Evolutionary conservation across 2,113 vertebrate genomes (phyloP), one percentile per base, ranked within the genome.

Genomic region (Calypte anna): DNA sequence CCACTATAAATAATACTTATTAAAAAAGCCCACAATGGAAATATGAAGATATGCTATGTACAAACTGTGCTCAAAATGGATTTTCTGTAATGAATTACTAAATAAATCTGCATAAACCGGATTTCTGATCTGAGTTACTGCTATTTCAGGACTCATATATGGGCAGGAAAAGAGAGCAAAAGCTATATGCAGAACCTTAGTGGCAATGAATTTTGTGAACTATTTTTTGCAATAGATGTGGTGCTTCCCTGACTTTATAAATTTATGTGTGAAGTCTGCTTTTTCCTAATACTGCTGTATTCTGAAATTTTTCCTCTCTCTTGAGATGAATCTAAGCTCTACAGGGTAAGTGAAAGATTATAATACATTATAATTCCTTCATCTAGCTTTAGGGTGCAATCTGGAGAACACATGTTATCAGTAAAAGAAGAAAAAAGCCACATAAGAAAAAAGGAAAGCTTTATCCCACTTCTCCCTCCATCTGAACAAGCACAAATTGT

Each of bases 381-480:
- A 48, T 93, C 74, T 92, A 82, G 70, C 87, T 91, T 74, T 79
- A 95, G 93, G 78, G 80, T 91, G 54, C 88, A 96, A 94, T 95
- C 83, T 96, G 93, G 85, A 96, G 43, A 96, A 83, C 94, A 96
- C n/a, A 81, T 95, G 94, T 76, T 93, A 94, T 89, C 91, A 81
- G 76, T 58, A 72, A 81, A 81, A 17, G 53, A 54, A 31, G 6
- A 96, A 95, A 95, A 79, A 79, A 90, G 16, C 25, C 74, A 70
- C 68, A 86, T 43, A 76, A 0, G 3, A 77, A 91, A n/a, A 73
- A 85, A 59, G 21, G 54, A 87, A 85, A 80, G 14, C 19, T 95
- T 91, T 82, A 94, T 82, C 21, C 38, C 70, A 24, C 61, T 75
- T 79, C 62, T 86, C 20, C 44, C 44, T 30, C 30, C 57, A 17